Evolutionary conservation across 2,113 vertebrate species (phyloP), one percentile per base, ranked within the genome.

Genomic region (Tetrao urogallus): DNA sequence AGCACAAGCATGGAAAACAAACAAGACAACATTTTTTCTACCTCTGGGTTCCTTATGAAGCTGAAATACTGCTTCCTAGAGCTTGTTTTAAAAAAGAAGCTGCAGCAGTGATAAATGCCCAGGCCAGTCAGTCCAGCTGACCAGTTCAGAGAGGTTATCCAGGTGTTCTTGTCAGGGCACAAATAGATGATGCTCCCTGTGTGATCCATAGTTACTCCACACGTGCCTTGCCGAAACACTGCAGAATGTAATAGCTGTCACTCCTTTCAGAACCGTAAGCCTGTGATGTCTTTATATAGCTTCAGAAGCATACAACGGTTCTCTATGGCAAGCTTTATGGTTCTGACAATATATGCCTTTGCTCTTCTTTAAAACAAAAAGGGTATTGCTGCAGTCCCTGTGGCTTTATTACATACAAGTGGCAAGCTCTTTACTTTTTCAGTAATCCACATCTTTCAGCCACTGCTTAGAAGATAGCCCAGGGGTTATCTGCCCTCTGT

Each of bases 391-490:
- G 86, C 91, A 92, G 92, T 96, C 94, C 96, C 96, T 63, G 80
- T 97, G 92, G 94, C 83, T 97, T 96, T 96, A 96, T 97, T 97
- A 94, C 88, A 79, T 94, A 93, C 88, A 94, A 95, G 95, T 96
- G 93, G 95, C 96, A 93, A 96, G 88, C 95, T 96, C 93, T 95
- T 95, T 94, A 90, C 93, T 95, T 95, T 95, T 95, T 93, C 88
- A 70, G 93, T 96, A 96, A 95, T 97, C 94, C 95, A 94, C 95
- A 93, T 97, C 95, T 96, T 93, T 96, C 95, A 96, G 94, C 96
- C 88, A 88, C 92, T 97, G 93, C 93, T 97, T 95, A 97, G 34
- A 38, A 96, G 88, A 84, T 63, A 93, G 88, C 95, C 92, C 76
- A 88, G 67, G 90, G 95, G 95, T 93, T 96, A 86, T 94, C 90